Base-by-base conservation (phyloP, 1,140 invertebrate species). In the Drosophila pachea region DNA sequence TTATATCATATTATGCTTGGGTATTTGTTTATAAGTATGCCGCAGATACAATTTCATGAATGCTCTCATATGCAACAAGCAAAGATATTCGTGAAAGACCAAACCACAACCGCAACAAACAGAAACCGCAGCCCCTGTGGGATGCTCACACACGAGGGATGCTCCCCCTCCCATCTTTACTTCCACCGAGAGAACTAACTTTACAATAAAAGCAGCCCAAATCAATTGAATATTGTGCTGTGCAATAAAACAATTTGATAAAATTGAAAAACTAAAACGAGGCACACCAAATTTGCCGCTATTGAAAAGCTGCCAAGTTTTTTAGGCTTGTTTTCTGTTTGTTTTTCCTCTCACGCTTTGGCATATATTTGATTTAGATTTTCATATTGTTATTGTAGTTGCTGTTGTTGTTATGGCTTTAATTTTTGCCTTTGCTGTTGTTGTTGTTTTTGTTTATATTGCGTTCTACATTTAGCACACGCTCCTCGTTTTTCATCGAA, bases 401-500 rank as follows among this genome's bases (percentile, higher is more conserved):
- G 54, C 16, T 47, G 49, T 52, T 48, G 31, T 66, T 62, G 49
- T 62, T n/a, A n/a, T n/a, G n/a, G n/a, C n/a, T n/a, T n/a, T n/a
- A n/a, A n/a, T n/a, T n/a, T n/a, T n/a, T 68, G 47, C 33, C 55
- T 22, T 32, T 69, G 45, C 29, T 64, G 48, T 56, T 66, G 47
- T 14, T 81, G 40, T 54, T 76, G 42, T 75, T 82, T 69, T 67
- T 77, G 65, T 62, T 83, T 67, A 74, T 74, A 77, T 72, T 73
- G 70, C 71, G 68, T 65, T 67, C 61, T 50, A 77, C 70, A 81
- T 76, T 81, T 82, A 68, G 73, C 72, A 70, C 60, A 58, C 76
- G 76, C 64, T 79, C 63, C 54, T 36, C 58, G 36, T 32, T 45
- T 55, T 62, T 60, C 48, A 9, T 32, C 11, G 8, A 70, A 52